These are phyloP conservation scores for Pipistrellus nathusii DNA, from an alignment of 2,797 vertebrate genomes.

Conservation along the genomic window DNA sequence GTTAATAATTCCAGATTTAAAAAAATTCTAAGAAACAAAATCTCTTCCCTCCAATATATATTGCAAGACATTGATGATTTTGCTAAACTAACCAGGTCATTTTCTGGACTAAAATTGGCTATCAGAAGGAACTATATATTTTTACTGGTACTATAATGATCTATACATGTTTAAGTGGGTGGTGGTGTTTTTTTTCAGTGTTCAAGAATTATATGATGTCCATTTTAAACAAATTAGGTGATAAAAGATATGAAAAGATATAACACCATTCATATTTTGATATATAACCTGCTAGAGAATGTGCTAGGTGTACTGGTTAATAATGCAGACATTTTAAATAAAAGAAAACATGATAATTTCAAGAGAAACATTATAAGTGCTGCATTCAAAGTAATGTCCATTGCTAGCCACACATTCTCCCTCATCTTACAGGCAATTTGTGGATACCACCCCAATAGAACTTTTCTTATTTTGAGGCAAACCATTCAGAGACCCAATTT, in stretches of 20 bases:
- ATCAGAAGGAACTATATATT: not conserved
- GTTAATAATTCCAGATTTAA: not conserved
- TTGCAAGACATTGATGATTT: not conserved
- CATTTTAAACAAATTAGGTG: constrained; percentile 8
- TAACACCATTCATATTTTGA: not conserved
- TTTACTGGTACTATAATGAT: not conserved
- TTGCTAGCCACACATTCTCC: too few relatives aligned
- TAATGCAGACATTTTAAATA: too few relatives aligned
- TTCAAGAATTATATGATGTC: not conserved
- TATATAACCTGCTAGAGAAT: not conserved
- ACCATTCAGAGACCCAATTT: too few relatives aligned
- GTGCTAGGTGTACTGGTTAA: too few relatives aligned
- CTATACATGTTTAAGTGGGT: not conserved
- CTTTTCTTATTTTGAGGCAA: too few relatives aligned
- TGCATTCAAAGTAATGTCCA: too few relatives aligned
- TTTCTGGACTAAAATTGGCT: not conserved
- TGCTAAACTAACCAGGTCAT: not conserved
- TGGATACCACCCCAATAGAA: too few relatives aligned
- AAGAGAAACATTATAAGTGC: too few relatives aligned
- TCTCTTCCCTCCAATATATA: not conserved
- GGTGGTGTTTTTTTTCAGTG: not conserved
- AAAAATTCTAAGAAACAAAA: not conserved
- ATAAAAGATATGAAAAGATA: not conserved
- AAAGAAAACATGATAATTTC: too few relatives aligned
- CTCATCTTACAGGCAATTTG: too few relatives aligned